Conservation (phyloP, 2,888 invertebrate species). For the Pollenia angustigena region DNA sequence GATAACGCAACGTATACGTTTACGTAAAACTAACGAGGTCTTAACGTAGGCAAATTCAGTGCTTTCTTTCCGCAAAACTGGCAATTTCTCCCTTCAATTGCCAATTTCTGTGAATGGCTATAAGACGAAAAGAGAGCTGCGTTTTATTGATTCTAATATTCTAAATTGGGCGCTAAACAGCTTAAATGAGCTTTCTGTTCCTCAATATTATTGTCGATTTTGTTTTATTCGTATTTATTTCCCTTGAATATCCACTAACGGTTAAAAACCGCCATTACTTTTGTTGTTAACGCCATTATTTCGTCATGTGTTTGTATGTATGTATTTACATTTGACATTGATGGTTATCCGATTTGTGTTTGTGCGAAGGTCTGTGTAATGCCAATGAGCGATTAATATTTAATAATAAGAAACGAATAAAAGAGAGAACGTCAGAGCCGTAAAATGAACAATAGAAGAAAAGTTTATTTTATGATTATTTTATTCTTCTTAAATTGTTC, state of each 20-base stretch:
- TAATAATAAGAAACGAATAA: slow-evolving; percentile 35
- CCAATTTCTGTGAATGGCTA: slow-evolving; percentile 60
- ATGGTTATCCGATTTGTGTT: slow-evolving; percentile 41
- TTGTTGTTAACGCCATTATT: slow-evolving; percentile 43
- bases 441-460: not conserved
- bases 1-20: too few relatives aligned
- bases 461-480: slow-evolving; percentile 65
- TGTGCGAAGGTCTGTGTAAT: not conserved
- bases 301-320: not conserved
- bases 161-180: slow-evolving; percentile 68
- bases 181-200: slow-evolving; percentile 42
- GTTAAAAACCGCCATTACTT: slow-evolving; percentile 31
- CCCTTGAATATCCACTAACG: slow-evolving; percentile 40
- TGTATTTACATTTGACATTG: slow-evolving; percentile 27
- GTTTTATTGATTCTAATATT: slow-evolving; percentile 69
- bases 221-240: slow-evolving; percentile 43
- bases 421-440: not conserved
- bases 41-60: too few relatives aligned
- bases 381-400: slow-evolving; percentile 62
- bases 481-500: slow-evolving; percentile 70
- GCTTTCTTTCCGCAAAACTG: too few relatives aligned
- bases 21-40: too few relatives aligned
- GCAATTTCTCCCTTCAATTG: not conserved
- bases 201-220: slow-evolving; percentile 32
- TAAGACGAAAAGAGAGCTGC: slow-evolving; percentile 58